A percentile compares a stretch with the other conserved stretches of the same genome.
phyloP scores from a whole-genome alignment of 2,797 vertebrate species.

The Pseudomugil gertrudae region DNA sequence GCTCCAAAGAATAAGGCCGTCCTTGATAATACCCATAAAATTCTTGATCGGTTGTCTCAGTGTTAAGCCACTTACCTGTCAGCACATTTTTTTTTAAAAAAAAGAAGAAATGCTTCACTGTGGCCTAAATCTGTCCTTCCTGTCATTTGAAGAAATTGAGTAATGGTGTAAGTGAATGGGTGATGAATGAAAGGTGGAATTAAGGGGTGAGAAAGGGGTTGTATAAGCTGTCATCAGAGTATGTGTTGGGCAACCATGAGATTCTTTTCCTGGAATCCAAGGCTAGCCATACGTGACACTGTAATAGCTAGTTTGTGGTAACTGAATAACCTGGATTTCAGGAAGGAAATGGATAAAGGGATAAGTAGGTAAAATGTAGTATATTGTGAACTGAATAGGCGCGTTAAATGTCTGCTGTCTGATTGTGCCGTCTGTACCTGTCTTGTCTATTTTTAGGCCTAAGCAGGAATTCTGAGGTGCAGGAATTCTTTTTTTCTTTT shows the following conservation, averaged over 20 bases:
- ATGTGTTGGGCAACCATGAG: conserved; percentile 51
- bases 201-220: conserved; percentile 27
- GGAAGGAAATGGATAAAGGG: conserved; percentile 59
- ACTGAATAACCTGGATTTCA: conserved; percentile 56
- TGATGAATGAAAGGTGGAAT: conserved; percentile 39
- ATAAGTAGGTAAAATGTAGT: conserved; percentile 54
- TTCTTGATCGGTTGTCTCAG: conserved; percentile 16
- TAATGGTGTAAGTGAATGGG: conserved; percentile 25
- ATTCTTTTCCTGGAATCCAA: conserved; percentile 55
- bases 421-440: conserved; percentile 47
- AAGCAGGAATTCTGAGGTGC: conserved; percentile 11
- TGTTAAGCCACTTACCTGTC: conserved; percentile 24
- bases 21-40: conserved; percentile 46
- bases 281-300: conserved; percentile 42
- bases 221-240: conserved; percentile 53
- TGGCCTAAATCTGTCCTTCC: conserved; percentile 42
- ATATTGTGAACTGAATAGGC: conserved; percentile 51
- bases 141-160: conserved; percentile 27
- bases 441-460: conserved; percentile 51
- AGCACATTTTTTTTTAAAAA: conserved; percentile 10
- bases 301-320: conserved; percentile 62
- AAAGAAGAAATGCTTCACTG: conserved; percentile 12
- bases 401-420: conserved; percentile 53
- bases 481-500: conserved; percentile 50
- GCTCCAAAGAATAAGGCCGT: conserved; percentile 15